Evolutionary conservation across 2,113 vertebrate genomes (phyloP).

Genomic region (Sylvietta virens): DNA sequence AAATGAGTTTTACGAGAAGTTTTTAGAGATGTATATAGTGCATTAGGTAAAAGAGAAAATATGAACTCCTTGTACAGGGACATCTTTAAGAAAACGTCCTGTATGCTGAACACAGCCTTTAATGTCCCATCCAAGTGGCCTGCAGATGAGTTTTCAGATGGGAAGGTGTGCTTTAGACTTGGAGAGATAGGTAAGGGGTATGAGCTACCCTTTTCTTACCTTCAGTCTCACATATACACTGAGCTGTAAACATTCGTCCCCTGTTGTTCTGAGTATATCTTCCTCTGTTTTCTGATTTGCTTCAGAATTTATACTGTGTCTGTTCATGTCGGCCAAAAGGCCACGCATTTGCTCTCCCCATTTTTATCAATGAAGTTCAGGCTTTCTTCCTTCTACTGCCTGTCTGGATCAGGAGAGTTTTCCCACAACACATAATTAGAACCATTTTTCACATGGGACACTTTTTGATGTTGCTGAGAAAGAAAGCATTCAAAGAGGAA

Average conservation of each 20-base stretch:
- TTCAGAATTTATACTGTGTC: not conserved
- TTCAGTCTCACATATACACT: not conserved
- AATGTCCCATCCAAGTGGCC: not conserved
- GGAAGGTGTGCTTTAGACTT: not conserved
- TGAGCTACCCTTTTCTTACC: not conserved
- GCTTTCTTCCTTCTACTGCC: not conserved
- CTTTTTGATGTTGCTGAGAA: not conserved
- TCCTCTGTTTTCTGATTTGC: not conserved
- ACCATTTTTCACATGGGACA: not conserved
- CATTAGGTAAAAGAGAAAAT: not conserved
- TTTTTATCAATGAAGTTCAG: not conserved
- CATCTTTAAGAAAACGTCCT: not conserved
- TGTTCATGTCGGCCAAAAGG: not conserved
- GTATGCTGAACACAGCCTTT: not conserved
- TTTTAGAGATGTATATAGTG: not conserved
- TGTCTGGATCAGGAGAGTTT: not conserved
- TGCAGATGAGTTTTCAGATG: not conserved
- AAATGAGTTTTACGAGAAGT: not conserved
- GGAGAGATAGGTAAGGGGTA: not conserved
- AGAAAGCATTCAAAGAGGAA: not conserved
- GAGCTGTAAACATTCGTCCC: not conserved
- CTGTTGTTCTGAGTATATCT: not conserved
- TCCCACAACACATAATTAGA: not conserved
- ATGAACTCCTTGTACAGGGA: not conserved
- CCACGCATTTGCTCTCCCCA: not conserved